Base-by-base conservation (phyloP, 1,140 invertebrate genomes). In the Drosophila aff. region DNA sequence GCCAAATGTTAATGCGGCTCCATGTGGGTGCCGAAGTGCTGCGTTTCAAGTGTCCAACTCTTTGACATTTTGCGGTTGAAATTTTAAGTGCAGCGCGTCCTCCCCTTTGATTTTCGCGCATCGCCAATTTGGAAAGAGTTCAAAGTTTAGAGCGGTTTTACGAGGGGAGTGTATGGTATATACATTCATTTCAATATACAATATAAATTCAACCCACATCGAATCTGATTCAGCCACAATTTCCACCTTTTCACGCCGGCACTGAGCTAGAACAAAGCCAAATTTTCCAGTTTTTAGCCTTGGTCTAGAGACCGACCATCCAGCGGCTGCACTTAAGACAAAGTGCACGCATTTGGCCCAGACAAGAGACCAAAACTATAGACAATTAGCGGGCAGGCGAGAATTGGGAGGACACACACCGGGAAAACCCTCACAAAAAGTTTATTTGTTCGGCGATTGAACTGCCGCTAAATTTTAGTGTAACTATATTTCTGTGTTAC, bases 401-500 rank as follows among this genome's bases (percentile, higher is more conserved):
- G 77, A 89, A 89, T 89, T 89, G 67, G 40, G 44, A 73, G 85
- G 72, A 78, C 68, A 84, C 46, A 83, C 80, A 89, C 16, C 15
- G 38, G n/a, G 18, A 57, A 26, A 26, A 40, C 53, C 28, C 26
- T 26, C 9, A 86, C 80, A 87, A 80, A 89, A 79, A 79, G 40
- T 66, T 81, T 89, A 55, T 89, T 90, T 89, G 84, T 84, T 81
- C 46, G 65, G 23, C 74, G 66, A 63, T 81, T 82, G 85, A 87
- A 87, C 85, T 89, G 84, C 84, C 84, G 84, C 84, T 89, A 89
- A 89, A 89, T 89, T 89, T 81, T 80, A 89, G 85, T 81, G 74
- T 89, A 90, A 89, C 85, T 89, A 69, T 75, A 81, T 84, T 75
- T 75, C 58, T 65, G 81, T 83, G 81, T 75, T 87, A 87, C 73